Evolutionary conservation across 2,888 invertebrate species (phyloP).

Genomic region (Xestia xanthographa): DNA sequence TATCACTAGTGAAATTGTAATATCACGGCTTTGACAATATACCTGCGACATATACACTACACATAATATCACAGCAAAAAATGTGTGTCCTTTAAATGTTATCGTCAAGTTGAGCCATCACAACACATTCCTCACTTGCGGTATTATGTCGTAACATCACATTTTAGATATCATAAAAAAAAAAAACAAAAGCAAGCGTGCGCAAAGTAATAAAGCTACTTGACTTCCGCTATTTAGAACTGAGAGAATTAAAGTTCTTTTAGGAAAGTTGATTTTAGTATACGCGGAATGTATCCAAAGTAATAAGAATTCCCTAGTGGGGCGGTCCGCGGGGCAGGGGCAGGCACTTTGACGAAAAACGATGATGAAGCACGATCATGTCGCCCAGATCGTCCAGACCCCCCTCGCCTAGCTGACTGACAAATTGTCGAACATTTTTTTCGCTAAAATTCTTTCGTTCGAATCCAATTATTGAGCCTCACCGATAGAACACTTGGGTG

Average conservation of each 20-base stretch:
- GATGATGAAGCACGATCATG: slow-evolving; percentile 88
- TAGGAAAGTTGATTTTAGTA: slow-evolving; percentile 82
- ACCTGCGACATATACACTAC: no score
- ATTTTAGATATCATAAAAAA: slow-evolving; percentile 84
- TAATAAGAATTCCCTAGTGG: slow-evolving; percentile 85
- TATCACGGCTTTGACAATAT: no score
- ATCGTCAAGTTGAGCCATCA: slow-evolving; percentile 71
- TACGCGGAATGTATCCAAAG: slow-evolving; percentile 83
- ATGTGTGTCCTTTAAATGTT: slow-evolving; percentile 68
- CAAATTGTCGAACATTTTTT: slow-evolving; percentile 87
- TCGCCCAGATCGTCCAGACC: slow-evolving; percentile 79
- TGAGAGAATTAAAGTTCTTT: slow-evolving; percentile 86
- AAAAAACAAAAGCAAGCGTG: slow-evolving; percentile 83
- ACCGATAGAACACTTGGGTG: slow-evolving; percentile 77
- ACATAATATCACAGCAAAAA: slow-evolving; percentile 59
- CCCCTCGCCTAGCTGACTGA: slow-evolving; percentile 81
- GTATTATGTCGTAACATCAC: slow-evolving; percentile 81
- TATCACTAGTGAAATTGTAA: no score
- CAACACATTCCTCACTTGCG: slow-evolving; percentile 79
- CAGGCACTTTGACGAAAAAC: slow-evolving; percentile 84
- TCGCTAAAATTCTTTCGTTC: slow-evolving; percentile 84
- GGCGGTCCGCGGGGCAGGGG: slow-evolving; percentile 74
- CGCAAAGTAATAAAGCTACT: slow-evolving; percentile 84
- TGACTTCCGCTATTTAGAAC: slow-evolving; percentile 84
- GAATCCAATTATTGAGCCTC: slow-evolving; percentile 86